Percentiles rank a stretch among this genome's conserved stretches.
phyloP scores from a whole-genome alignment of 2,888 invertebrate species.

The Drosophila anomelani region DNA sequence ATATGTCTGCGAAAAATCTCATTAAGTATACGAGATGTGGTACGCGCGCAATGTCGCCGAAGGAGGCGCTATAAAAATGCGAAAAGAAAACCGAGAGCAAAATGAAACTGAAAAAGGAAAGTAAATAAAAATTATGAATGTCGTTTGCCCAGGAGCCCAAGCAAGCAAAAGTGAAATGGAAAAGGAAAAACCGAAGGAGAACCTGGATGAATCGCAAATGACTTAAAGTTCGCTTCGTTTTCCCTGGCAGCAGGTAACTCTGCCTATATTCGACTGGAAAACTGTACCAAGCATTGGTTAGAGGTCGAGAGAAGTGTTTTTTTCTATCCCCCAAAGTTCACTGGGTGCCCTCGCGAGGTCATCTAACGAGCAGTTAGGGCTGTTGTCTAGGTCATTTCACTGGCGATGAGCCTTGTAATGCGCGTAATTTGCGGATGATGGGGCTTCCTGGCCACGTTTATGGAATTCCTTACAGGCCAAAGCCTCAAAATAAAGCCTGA shows the following conservation, averaged over 20 bases:
- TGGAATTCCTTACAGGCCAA: conserved; percentile 1
- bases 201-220: conserved; percentile 10
- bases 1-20: conserved; percentile 79
- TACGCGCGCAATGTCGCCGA: conserved; percentile 38
- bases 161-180: conserved; percentile 20
- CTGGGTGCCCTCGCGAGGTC: conserved; percentile 26
- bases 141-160: conserved; percentile 47
- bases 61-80: conserved; percentile 42
- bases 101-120: conserved; percentile 49
- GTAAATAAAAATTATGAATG: conserved; percentile 77
- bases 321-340: conserved; percentile 42
- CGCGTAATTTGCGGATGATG: conserved; percentile 58
- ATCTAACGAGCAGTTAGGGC: conserved; percentile 64
- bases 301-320: conserved; percentile 53
- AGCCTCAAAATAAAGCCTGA: neutral
- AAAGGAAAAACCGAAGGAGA: conserved; percentile 3
- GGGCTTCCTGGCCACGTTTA: conserved; percentile 28
- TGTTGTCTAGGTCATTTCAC: conserved; percentile 52
- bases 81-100: conserved; percentile 28
- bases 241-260: conserved; percentile 62
- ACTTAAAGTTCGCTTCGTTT: conserved; percentile 12
- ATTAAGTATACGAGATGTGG: conserved; percentile 71
- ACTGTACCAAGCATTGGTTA: conserved; percentile 49
- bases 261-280: conserved; percentile 7
- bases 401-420: conserved; percentile 60